Evolutionary conservation across 2,113 vertebrate species (phyloP).

Genomic region (Rattus rattus): DNA sequence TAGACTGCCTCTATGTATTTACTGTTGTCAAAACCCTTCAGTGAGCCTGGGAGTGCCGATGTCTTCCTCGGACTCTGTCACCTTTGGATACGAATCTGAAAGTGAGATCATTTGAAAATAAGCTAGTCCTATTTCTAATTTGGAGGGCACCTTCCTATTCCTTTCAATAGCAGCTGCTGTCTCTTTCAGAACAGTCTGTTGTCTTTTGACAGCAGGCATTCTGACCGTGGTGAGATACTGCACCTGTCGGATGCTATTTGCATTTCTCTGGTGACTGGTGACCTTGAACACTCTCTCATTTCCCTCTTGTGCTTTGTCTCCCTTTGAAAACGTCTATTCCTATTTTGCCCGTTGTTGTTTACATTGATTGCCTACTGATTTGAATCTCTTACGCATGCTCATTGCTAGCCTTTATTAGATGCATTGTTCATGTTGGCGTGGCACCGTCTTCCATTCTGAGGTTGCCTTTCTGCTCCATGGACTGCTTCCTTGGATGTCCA

Average conservation of each 20-base stretch:
- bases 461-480: background rate
- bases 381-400: background rate
- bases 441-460: background rate
- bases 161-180: background rate
- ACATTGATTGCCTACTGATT: background rate
- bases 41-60: background rate
- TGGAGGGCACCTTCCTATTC: background rate
- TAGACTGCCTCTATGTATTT: background rate
- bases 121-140: background rate
- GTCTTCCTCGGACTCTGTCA: background rate
- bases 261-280: background rate
- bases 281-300: background rate
- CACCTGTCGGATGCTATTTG: background rate
- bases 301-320: background rate
- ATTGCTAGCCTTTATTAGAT: background rate
- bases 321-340: background rate
- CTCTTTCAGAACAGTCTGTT: background rate
- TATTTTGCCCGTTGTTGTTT: background rate
- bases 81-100: background rate
- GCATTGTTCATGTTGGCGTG: background rate
- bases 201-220: too few relatives aligned
- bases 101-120: background rate
- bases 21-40: background rate
- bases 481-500: background rate
- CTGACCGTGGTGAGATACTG: background rate